Evolutionary conservation across 2,888 invertebrate species (phyloP).

Genomic region (Ceriagrion tenellum): DNA sequence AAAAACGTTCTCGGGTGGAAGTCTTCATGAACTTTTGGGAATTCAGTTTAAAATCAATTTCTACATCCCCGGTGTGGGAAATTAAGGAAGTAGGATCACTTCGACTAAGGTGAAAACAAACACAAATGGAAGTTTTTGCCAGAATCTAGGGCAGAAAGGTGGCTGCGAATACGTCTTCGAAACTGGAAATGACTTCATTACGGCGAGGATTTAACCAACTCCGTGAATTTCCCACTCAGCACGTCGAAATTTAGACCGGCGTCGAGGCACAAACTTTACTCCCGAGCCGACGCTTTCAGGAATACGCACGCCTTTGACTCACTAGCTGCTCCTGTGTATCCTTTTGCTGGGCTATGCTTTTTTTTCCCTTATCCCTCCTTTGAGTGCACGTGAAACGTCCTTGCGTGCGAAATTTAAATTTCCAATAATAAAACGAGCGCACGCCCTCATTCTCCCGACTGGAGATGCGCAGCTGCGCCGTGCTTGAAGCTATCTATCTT

Average conservation of each 20-base stretch:
- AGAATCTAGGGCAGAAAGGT: neutral
- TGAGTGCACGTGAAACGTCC: neutral
- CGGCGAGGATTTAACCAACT: neutral
- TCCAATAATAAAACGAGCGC: conserved; percentile 19
- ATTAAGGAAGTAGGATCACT: too few relatives aligned
- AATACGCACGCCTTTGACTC: neutral
- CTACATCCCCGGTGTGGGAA: too few relatives aligned
- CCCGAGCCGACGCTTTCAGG: neutral
- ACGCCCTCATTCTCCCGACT: neutral
- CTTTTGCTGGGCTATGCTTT: neutral
- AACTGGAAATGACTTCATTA: neutral
- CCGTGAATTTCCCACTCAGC: neutral
- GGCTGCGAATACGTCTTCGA: neutral
- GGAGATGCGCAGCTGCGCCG: neutral
- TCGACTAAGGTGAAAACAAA: too few relatives aligned
- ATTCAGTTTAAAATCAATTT: too few relatives aligned
- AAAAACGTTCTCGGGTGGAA: too few relatives aligned
- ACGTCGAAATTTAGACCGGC: neutral
- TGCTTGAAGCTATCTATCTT: neutral
- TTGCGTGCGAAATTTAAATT: neutral
- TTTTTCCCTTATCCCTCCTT: neutral
- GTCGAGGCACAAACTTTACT: neutral
- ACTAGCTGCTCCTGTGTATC: neutral
- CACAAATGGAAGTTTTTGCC: too few relatives aligned
- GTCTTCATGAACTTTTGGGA: too few relatives aligned